phyloP scores from a whole-genome alignment of 2,797 vertebrate genomes.

The Bradypus variegatus region DNA sequence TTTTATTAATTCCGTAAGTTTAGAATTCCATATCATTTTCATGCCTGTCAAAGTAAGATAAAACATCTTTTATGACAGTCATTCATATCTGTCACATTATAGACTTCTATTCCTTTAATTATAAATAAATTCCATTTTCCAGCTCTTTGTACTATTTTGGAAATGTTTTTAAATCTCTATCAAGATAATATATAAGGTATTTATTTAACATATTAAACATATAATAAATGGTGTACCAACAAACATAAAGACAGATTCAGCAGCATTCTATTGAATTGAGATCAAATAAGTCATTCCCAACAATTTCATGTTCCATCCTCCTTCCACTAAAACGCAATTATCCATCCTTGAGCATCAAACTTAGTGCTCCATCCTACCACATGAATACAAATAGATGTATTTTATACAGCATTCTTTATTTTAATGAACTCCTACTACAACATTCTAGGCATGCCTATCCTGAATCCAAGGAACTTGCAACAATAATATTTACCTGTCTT shows the following conservation, averaged over 20 bases:
- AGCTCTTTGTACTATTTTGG: neutral
- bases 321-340: constrained; percentile 7
- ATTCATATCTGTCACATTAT: neutral
- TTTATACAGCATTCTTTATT: neutral
- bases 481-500: neutral
- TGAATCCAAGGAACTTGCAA: constrained; percentile 9
- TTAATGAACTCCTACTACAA: neutral
- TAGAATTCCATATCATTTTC: neutral
- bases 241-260: neutral
- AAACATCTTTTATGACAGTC: neutral
- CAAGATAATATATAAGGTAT: constrained; percentile 9
- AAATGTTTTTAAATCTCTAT: constrained; percentile 19
- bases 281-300: neutral
- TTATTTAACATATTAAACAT: constrained; percentile 18
- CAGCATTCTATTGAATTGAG: neutral
- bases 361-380: neutral
- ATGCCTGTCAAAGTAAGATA: neutral
- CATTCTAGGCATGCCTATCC: neutral
- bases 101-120: neutral
- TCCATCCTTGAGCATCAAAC: neutral
- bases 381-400: neutral
- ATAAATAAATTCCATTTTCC: constrained; percentile 21
- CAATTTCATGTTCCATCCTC: neutral
- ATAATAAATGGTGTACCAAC: neutral
- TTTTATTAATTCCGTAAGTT: constrained; percentile 12